Base-by-base conservation (phyloP, 2,797 vertebrate species). In the Melanogrammus aeglefinus region DNA sequence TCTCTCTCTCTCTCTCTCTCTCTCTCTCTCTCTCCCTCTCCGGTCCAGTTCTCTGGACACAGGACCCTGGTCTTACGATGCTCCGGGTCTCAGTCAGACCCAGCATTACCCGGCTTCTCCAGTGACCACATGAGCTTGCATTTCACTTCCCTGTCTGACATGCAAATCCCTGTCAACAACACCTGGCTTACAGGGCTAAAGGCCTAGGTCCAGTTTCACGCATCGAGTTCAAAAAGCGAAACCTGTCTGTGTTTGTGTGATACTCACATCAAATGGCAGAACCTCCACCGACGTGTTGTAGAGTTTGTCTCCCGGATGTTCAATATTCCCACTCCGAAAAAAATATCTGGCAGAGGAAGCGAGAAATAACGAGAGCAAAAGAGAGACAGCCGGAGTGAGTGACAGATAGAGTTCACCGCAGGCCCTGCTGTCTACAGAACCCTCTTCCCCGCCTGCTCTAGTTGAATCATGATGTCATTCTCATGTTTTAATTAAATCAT, bases 271-370 rank as follows among this genome's bases (percentile, higher is more conserved):
- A 6, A 98, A 98, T 0, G 97, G 97, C 86, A 98, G 91, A 88
- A 98, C 97, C 91, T 99, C 98, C 88, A 99, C 96, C 0, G 97
- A 97, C 0, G 97, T 99, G 91, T 99, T 99, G 94, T 96, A 98
- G 69, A 99, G 96, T 92, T 99, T 99, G 92, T 99, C 98, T 82
- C 98, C 97, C 1, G 98, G 97, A 89, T 99, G 98, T 79, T 99
- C 97, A 0, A 98, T 97, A 93, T 99, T 99, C 73, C 97, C 98
- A 0, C 97, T 98, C 76, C 97, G 95, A 88, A 98, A 98, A 93
- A 99, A 99, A 92, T 94, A 99, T 94, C 98, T 99, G 91, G 36
- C 77, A 76, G 8, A 76, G 2, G 74, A n/a, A 79, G 12, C 18
- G 72, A 74, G 35, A 41, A 27, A 76, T 44, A 69, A 21, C 38